A percentile compares a stretch with the other conserved stretches of the same genome.
These are phyloP conservation scores for Pitta sordida DNA, from an alignment of 2,113 vertebrate species.

Conservation along the genomic window DNA sequence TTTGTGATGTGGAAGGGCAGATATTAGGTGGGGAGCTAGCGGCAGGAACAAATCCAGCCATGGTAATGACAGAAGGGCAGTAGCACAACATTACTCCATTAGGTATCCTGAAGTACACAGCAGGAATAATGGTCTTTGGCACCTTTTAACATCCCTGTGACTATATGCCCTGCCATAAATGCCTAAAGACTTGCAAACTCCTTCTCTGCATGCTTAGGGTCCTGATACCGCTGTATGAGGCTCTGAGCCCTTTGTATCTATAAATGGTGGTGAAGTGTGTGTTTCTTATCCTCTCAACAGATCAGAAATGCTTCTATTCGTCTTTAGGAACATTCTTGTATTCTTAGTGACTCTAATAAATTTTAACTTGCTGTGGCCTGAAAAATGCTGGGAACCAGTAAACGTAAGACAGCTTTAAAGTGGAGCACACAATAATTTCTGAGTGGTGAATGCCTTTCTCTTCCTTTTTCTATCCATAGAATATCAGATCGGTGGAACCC, in stretches of 20 bases:
- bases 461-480: conserved; percentile 25
- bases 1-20: neutral
- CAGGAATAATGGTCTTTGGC: neutral
- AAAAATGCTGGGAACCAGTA: neutral
- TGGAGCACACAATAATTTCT: neutral
- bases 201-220: neutral
- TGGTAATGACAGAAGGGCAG: neutral
- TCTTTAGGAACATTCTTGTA: neutral
- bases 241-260: neutral
- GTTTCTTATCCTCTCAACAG: neutral
- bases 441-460: neutral
- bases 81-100: neutral
- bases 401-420: neutral
- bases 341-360: neutral
- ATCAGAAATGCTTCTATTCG: neutral
- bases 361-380: neutral
- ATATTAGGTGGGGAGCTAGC: neutral
- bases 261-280: neutral
- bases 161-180: neutral
- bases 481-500: conserved; percentile 78
- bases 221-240: neutral
- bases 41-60: neutral
- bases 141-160: neutral
- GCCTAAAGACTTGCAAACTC: neutral
- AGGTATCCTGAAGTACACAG: neutral